Base-by-base conservation (phyloP, 1,140 invertebrate genomes). In the Dufourea novaeangliae region DNA sequence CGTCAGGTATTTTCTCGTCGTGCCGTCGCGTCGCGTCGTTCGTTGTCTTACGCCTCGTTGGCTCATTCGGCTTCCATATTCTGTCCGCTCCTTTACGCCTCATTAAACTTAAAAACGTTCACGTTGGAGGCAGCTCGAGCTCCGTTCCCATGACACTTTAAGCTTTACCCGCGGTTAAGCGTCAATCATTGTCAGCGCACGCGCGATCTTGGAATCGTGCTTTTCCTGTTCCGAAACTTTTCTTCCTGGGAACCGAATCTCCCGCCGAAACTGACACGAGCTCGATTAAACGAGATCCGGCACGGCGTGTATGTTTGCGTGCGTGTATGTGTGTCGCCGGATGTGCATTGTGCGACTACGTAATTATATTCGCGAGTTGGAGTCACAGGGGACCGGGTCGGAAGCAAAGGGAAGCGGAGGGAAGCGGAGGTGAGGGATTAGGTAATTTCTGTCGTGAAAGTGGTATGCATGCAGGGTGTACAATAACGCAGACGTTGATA, bases 401-500 rank as follows among this genome's bases (percentile, higher is more conserved):
- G 14, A 32, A 25, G 57, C 71, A 41, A 39, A 32, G 41, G 56
- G 68, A 41, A 34, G 17, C 27, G 27, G 25, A 27, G 44, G 59
- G 14, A 32, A 25, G 57, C 71, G 44, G 46, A 32, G 41, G 50
- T 67, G 70, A 76, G 77, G 79, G 78, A 84, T 84, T 80, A 72
- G 81, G 80, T 79, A 84, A 83, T 84, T 79, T 70, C 67, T 80
- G 71, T 80, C 50, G 29, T 34, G 57, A 79, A 77, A 68, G 81
- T 69, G 78, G 50, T 20, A 41, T 62, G 32, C 73, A 61, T 64
- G 67, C 41, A 59, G 57, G 71, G 44, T 39, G 27, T 17, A 22
- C 14, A 12, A 72, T 70, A 83, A 79, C 56, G 44, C 52, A 73
- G 68, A 54, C 72, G 70, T 80, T 71, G 83, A 84, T 84, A 74